Conservation (phyloP, 2,113 vertebrate species). For the Plectropomus leopardus region DNA sequence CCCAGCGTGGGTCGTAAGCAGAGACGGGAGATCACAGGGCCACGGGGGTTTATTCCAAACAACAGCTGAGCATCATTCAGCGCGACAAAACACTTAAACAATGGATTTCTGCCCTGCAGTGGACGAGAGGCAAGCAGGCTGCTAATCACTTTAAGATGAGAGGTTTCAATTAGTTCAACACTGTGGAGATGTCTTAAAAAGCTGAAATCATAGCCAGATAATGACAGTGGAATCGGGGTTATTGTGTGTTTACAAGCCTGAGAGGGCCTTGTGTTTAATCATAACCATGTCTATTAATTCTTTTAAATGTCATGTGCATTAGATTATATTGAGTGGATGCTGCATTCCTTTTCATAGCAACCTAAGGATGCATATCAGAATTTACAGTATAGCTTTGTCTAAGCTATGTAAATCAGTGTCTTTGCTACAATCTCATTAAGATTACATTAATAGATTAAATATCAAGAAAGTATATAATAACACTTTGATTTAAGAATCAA, state of each 20-base stretch:
- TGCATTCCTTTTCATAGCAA: no score
- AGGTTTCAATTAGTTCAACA: conserved; percentile 25
- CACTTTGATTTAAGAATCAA: background rate
- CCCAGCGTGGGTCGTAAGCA: conserved; percentile 27
- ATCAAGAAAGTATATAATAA: background rate
- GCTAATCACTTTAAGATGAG: conserved; percentile 8
- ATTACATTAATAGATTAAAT: background rate
- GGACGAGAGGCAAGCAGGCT: background rate
- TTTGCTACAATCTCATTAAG: background rate
- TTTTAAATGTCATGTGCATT: background rate
- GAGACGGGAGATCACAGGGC: conserved; percentile 31
- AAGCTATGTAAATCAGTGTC: background rate
- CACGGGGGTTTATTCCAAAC: conserved; percentile 39
- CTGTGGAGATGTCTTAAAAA: background rate
- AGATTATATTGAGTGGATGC: background rate
- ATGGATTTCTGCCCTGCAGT: conserved; percentile 30
- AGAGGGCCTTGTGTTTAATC: background rate
- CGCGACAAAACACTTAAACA: conserved; percentile 37
- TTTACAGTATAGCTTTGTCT: background rate
- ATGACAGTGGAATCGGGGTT: background rate
- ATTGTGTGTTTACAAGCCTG: background rate
- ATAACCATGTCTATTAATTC: background rate
- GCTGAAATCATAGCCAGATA: conserved; percentile 5
- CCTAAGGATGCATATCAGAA: no score
- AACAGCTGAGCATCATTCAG: conserved; percentile 63